phyloP scores from a whole-genome alignment of 2,113 vertebrate species.

The Catharus fuscescens region DNA sequence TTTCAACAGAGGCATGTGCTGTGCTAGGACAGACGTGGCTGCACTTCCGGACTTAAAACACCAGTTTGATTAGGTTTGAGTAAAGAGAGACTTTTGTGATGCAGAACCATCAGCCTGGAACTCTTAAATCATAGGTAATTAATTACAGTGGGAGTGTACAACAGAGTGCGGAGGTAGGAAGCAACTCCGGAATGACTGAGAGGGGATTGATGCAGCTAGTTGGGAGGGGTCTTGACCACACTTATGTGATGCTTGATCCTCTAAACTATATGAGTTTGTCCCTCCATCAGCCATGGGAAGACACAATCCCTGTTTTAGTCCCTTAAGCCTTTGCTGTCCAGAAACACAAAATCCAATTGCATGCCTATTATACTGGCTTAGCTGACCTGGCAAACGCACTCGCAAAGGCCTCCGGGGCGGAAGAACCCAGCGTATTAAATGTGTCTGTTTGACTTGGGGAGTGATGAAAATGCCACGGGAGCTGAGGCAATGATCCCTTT shows the following conservation, averaged over 20 bases:
- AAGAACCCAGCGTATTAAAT: rapidly evolving
- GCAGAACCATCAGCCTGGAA: background rate
- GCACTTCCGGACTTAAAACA: background rate
- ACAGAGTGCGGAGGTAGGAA: rapidly evolving
- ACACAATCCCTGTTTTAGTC: background rate
- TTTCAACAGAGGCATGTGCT: background rate
- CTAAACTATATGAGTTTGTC: background rate
- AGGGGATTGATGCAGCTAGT: background rate
- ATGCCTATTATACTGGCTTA: background rate
- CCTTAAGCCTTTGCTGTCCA: background rate
- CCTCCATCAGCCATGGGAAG: background rate
- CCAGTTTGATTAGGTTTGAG: background rate
- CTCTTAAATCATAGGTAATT: background rate
- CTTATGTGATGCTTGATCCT: background rate
- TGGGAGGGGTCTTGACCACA: background rate
- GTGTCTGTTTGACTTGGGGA: background rate
- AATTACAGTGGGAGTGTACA: background rate
- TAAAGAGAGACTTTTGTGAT: background rate
- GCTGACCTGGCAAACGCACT: background rate
- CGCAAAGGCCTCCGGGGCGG: rapidly evolving
- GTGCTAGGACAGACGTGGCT: background rate
- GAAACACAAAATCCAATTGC: background rate
- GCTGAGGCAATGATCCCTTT: background rate
- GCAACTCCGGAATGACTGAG: background rate
- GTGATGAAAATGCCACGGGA: background rate